A percentile compares a stretch with the other conserved stretches of the same genome.
These are phyloP conservation scores for Drosophila sturtevanti DNA, from an alignment of 1,140 invertebrate genomes.

Conservation along the genomic window DNA sequence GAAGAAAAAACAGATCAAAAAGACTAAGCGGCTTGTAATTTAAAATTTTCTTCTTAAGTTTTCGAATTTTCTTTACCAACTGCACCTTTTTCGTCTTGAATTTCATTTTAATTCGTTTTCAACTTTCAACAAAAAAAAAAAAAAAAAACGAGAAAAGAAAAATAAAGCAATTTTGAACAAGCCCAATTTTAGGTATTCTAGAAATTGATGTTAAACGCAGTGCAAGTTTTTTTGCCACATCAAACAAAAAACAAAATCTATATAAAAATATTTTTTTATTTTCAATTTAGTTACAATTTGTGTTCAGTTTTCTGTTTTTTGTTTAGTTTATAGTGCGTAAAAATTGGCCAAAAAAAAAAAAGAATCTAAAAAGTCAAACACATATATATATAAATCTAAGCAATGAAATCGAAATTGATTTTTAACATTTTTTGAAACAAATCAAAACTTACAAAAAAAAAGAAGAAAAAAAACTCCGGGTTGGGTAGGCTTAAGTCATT, in stretches of 20 bases:
- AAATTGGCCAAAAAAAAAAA: slow-evolving; percentile 55
- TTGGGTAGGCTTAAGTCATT: slow-evolving; percentile 55
- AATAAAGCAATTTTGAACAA: slow-evolving; percentile 38
- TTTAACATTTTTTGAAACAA: slow-evolving; percentile 81
- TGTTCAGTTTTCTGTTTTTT: slow-evolving; percentile 73
- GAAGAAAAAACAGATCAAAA: slow-evolving; percentile 29
- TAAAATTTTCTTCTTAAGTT: slow-evolving; percentile 38
- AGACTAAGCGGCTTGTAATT: slow-evolving; percentile 40
- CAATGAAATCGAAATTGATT: slow-evolving; percentile 69
- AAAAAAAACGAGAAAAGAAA: too few species aligned
- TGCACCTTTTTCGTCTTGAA: slow-evolving; percentile 61
- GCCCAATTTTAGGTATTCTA: slow-evolving; percentile 38
- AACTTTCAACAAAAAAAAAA: background rate
- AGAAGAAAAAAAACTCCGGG: slow-evolving; percentile 15
- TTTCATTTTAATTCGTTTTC: slow-evolving; percentile 32
- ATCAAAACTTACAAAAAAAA: slow-evolving; percentile 53
- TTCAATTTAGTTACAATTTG: slow-evolving; percentile 40
- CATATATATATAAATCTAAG: slow-evolving; percentile 5
- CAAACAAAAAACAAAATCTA: slow-evolving; percentile 28
- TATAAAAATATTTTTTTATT: background rate
- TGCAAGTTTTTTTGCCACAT: slow-evolving; percentile 82
- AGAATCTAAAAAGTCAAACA: slow-evolving; percentile 21
- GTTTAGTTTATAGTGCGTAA: slow-evolving; percentile 79
- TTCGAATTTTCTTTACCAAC: slow-evolving; percentile 57
- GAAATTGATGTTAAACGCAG: slow-evolving; percentile 65